A percentile compares a stretch with the other conserved stretches of the same genome.
These are phyloP conservation scores for Premnoplex brunnescens DNA, from an alignment of 2,797 vertebrate species.

Conservation along the genomic window DNA sequence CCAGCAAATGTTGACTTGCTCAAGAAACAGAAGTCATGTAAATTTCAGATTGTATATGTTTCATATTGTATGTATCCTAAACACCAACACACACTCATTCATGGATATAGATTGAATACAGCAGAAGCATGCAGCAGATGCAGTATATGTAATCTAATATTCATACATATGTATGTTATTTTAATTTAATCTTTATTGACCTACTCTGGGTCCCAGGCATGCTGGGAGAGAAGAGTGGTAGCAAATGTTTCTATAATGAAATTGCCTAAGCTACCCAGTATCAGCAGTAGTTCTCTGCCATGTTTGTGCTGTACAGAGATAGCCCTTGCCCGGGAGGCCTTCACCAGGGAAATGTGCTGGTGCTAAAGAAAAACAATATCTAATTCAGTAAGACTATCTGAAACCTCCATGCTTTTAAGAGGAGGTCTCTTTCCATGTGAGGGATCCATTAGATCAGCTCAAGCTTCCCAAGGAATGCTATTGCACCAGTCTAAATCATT, in stretches of 20 bases:
- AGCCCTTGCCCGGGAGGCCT: not conserved
- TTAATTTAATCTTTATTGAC: slow-evolving; percentile 2
- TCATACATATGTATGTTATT: not conserved
- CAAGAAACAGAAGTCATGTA: not conserved
- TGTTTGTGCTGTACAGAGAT: not conserved
- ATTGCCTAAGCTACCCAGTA: not conserved
- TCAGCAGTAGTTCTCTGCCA: not conserved
- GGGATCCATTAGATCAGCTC: not conserved
- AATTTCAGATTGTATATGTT: not conserved
- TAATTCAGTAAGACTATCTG: not conserved
- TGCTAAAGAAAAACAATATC: not conserved
- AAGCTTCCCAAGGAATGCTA: not conserved
- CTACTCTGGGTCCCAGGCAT: not conserved
- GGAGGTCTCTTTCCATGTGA: not conserved
- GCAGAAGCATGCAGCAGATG: not conserved
- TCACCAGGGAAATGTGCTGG: not conserved
- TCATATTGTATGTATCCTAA: not conserved
- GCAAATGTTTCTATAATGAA: not conserved
- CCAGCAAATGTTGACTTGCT: not conserved
- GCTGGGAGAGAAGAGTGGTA: not conserved
- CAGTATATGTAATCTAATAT: not conserved
- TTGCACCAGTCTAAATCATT: not conserved
- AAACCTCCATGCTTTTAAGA: not conserved
- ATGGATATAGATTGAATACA: not conserved
- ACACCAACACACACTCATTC: not conserved